Percentiles rank a stretch among this genome's conserved stretches.
Evolutionary conservation across 1,140 invertebrate species (phyloP).

Genomic region (Drosophila busckii): DNA sequence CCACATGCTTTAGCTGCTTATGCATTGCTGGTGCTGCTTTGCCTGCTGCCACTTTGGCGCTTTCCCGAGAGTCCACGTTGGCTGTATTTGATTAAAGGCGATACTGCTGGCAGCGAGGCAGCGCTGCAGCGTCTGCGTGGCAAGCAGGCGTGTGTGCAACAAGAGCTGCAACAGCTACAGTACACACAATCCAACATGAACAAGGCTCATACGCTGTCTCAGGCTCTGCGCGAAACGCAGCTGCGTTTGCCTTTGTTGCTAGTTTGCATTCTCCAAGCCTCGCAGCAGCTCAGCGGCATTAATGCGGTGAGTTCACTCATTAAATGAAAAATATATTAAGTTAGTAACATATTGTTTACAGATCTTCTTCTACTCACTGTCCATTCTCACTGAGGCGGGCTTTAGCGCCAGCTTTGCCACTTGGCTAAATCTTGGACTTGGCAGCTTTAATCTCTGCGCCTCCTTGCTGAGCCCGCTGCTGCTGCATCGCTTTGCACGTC

Average conservation of each 20-base stretch:
- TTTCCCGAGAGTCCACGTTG: slow-evolving; percentile 93
- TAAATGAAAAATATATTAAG: background rate
- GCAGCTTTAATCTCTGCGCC: slow-evolving; percentile 84
- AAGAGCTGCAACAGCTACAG: slow-evolving; percentile 78
- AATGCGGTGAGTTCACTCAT: slow-evolving; percentile 85
- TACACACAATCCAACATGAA: slow-evolving; percentile 16
- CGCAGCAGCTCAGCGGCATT: slow-evolving; percentile 91
- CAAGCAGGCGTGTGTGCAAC: slow-evolving; percentile 28
- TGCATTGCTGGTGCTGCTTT: slow-evolving; percentile 81
- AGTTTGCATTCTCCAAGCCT: slow-evolving; percentile 85
- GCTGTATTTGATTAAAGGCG: slow-evolving; percentile 84
- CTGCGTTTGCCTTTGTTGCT: slow-evolving; percentile 86
- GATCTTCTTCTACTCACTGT: slow-evolving; percentile 88
- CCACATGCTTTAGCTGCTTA: slow-evolving; percentile 85
- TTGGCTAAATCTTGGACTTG: slow-evolving; percentile 84
- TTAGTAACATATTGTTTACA: slow-evolving; percentile 43
- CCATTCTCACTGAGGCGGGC: slow-evolving; percentile 83
- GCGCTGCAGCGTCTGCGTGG: slow-evolving; percentile 40
- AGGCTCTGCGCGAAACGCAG: slow-evolving; percentile 80
- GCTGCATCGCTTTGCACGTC: slow-evolving; percentile 81
- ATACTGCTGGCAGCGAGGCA: slow-evolving; percentile 81
- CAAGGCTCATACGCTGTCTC: slow-evolving; percentile 79
- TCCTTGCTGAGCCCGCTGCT: slow-evolving; percentile 82
- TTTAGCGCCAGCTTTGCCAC: slow-evolving; percentile 80
- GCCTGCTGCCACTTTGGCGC: slow-evolving; percentile 81